These are phyloP conservation scores for Pica pica DNA, from an alignment of 2,113 vertebrate species.

Conservation along the genomic window DNA sequence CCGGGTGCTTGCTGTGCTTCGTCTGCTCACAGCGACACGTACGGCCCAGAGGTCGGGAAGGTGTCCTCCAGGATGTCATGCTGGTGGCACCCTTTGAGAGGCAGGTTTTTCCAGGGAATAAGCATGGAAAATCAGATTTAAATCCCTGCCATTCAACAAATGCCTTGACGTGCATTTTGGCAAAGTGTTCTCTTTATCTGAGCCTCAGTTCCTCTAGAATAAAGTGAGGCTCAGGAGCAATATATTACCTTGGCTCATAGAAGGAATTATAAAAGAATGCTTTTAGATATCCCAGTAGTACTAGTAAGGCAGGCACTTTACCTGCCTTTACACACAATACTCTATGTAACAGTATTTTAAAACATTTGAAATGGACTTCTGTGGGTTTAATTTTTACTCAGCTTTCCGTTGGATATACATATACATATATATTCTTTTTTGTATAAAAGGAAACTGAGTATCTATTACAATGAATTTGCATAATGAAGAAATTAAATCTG, in stretches of 20 bases:
- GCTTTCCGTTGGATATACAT: not conserved
- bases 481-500: not conserved
- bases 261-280: not conserved
- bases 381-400: not conserved
- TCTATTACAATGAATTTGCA: not conserved
- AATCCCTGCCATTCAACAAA: not conserved
- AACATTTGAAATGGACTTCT: not conserved
- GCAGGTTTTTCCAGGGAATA: not conserved
- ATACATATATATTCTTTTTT: not conserved
- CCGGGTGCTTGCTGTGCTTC: fast-evolving
- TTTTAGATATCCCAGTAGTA: not conserved
- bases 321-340: not conserved
- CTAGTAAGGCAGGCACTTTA: not conserved
- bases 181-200: not conserved
- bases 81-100: not conserved
- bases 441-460: not conserved
- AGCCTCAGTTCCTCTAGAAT: not conserved
- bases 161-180: fast-evolving
- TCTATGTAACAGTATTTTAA: not conserved
- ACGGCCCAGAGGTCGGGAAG: fast-evolving
- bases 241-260: not conserved
- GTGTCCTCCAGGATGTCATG: not conserved
- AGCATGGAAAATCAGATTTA: not conserved
- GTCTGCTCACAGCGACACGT: fast-evolving
- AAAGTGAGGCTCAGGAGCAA: not conserved